A percentile compares a stretch with the other conserved stretches of the same genome.
Conservation (phyloP, 2,797 vertebrate genomes). For the Lutjanus campechanus region DNA sequence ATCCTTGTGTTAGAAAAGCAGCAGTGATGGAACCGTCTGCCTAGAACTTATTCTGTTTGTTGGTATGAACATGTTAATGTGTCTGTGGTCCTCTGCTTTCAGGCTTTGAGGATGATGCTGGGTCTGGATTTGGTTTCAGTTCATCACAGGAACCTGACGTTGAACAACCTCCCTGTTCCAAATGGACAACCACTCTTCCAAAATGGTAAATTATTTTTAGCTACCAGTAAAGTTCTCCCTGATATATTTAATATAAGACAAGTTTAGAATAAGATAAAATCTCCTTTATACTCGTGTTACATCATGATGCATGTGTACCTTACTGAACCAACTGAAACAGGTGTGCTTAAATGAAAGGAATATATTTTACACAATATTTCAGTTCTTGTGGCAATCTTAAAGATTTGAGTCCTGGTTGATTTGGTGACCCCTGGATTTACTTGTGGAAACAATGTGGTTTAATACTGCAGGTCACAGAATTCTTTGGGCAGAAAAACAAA, state of each 20-base stretch:
- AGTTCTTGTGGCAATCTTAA: too few species aligned
- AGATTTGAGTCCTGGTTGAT: too few species aligned
- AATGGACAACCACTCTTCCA: conserved; percentile 85
- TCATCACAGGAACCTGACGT: conserved; percentile 79
- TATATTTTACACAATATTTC: too few species aligned
- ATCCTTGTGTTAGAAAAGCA: background rate
- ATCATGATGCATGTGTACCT: background rate
- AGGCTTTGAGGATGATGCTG: conserved; percentile 88
- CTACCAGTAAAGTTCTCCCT: background rate
- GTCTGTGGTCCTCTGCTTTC: conserved; percentile 20
- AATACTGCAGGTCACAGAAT: too few species aligned
- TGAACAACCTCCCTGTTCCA: conserved; percentile 82
- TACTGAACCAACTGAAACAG: background rate
- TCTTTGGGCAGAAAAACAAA: too few species aligned
- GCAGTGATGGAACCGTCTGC: background rate
- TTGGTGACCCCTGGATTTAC: too few species aligned
- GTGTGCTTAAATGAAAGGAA: background rate
- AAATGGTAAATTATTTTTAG: conserved; percentile 79
- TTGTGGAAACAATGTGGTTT: too few species aligned
- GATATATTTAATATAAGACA: background rate
- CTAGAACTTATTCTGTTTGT: background rate
- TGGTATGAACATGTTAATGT: background rate
- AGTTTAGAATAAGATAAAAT: background rate
- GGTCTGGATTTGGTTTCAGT: conserved; percentile 86
- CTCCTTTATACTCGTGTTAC: too few species aligned